Conservation (phyloP, 2,113 vertebrate species). For the Ctenomys sociabilis region DNA sequence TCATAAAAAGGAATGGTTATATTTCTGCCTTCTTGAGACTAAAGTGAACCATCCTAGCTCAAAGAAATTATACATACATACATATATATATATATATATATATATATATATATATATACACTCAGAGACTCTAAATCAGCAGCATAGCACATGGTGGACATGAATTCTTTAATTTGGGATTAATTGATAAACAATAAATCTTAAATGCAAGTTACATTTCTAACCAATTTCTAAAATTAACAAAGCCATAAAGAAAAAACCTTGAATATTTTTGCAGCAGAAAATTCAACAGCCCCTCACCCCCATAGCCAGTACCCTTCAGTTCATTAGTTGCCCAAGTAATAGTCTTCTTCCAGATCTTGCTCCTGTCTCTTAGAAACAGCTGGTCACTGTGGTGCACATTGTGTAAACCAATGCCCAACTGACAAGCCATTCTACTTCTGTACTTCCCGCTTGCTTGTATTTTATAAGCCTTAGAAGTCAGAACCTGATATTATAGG, state of each 20-base stretch:
- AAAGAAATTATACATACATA: neutral
- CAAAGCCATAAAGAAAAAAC: neutral
- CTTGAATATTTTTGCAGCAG: neutral
- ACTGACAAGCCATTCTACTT: too few relatives aligned
- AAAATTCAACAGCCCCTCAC: too few relatives aligned
- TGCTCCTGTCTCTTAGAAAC: too few relatives aligned
- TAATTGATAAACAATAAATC: neutral
- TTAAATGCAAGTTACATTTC: neutral
- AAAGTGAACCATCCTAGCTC: neutral
- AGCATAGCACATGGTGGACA: neutral
- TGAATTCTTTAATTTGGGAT: neutral
- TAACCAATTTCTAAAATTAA: neutral
- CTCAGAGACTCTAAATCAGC: neutral
- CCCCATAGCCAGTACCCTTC: too few relatives aligned
- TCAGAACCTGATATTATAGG: too few relatives aligned
- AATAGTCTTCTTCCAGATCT: too few relatives aligned
- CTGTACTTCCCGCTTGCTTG: too few relatives aligned
- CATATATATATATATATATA: neutral
- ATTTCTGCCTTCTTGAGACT: neutral
- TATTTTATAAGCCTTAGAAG: too few relatives aligned
- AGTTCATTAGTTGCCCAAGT: too few relatives aligned
- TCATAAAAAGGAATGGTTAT: slow-evolving; percentile 23
- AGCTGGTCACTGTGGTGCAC: too few relatives aligned
- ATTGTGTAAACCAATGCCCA: too few relatives aligned
- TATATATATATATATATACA: neutral